Evolutionary conservation across 2,888 invertebrate genomes (phyloP).

Genomic region (Hirtodrosophila duncani): DNA sequence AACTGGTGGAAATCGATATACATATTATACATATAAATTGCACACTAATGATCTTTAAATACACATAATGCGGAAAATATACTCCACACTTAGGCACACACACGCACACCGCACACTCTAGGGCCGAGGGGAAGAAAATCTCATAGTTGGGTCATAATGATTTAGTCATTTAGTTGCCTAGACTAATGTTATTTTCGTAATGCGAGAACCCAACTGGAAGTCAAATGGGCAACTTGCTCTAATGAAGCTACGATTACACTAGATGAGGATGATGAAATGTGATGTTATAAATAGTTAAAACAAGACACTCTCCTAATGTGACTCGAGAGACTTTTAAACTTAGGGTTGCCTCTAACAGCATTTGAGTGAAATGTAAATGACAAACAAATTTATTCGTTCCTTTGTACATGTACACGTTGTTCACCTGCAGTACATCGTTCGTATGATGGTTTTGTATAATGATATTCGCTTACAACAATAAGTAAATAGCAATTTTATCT

Average conservation of each 20-base stretch:
- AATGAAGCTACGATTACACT: neutral
- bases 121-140: conserved; percentile 5
- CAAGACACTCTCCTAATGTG: too few relatives aligned
- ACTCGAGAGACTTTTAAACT: too few relatives aligned
- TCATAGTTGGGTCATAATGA: conserved; percentile 8
- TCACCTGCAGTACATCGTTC: too few relatives aligned
- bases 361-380: too few relatives aligned
- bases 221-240: conserved; percentile 19
- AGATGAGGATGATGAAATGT: neutral
- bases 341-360: too few relatives aligned
- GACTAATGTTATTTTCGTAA: conserved; percentile 10
- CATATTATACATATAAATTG: conserved; percentile 44
- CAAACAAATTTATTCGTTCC: too few relatives aligned
- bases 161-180: conserved; percentile 17
- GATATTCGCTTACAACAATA: too few relatives aligned
- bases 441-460: too few relatives aligned
- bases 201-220: conserved; percentile 16
- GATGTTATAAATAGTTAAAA: neutral
- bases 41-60: conserved; percentile 69
- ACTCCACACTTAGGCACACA: conserved; percentile 13
- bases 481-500: too few relatives aligned
- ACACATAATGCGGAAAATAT: conserved; percentile 47
- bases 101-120: conserved; percentile 1
- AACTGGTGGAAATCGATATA: conserved; percentile 68
- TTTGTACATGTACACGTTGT: too few relatives aligned